These are phyloP conservation scores for Labroides dimidiatus DNA, from an alignment of 2,797 vertebrate species.

Conservation along the genomic window DNA sequence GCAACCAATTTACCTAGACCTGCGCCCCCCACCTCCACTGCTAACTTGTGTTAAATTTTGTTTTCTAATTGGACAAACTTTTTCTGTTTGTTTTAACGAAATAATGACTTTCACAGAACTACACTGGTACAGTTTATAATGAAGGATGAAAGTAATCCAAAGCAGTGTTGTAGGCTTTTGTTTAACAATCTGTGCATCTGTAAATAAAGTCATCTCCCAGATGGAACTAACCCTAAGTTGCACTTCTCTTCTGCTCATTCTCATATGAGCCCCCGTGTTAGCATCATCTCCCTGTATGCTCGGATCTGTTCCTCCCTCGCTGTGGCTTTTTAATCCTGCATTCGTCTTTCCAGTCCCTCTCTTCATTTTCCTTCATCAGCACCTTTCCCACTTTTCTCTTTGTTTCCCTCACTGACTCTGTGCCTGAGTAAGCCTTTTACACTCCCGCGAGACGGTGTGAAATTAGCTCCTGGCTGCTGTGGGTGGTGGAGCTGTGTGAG, in stretches of 20 bases:
- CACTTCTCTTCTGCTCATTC: constrained; percentile 6
- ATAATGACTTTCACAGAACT: too few species aligned
- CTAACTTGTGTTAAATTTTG: too few species aligned
- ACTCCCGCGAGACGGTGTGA: constrained; percentile 62
- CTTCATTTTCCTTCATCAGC: constrained; percentile 69
- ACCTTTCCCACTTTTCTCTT: constrained; percentile 62
- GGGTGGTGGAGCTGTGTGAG: constrained; percentile 19
- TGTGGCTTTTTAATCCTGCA: constrained; percentile 30
- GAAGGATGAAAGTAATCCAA: too few species aligned
- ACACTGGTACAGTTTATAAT: too few species aligned
- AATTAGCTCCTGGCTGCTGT: constrained; percentile 72
- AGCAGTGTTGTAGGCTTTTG: too few species aligned
- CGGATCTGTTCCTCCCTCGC: constrained; percentile 18
- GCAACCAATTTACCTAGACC: too few species aligned
- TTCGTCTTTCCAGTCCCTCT: constrained; percentile 55
- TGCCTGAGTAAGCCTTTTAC: constrained; percentile 78
- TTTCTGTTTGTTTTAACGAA: too few species aligned
- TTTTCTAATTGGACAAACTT: too few species aligned
- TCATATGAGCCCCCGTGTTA: neutral
- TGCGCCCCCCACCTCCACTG: too few species aligned
- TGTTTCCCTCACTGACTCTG: constrained; percentile 69
- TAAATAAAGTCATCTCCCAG: constrained; percentile 8
- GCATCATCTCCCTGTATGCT: neutral
- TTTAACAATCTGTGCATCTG: too few species aligned
- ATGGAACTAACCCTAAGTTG: constrained; percentile 14